phyloP scores from a whole-genome alignment of 2,113 vertebrate genomes.

The Sebastes fasciatus region DNA sequence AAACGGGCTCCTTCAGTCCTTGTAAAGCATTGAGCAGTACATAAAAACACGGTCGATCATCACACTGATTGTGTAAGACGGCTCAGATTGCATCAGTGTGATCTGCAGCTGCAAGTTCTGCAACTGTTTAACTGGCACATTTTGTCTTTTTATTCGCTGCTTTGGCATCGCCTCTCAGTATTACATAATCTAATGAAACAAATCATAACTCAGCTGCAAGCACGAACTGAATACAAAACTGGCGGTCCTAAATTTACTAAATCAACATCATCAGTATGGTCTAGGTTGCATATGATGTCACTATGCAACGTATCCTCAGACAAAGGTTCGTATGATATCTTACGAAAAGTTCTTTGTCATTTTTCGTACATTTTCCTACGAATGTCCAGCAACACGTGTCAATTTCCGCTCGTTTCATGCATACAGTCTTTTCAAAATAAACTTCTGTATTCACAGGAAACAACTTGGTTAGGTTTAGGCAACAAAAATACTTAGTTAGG shows the following conservation, averaged over 20 bases:
- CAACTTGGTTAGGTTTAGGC: no score
- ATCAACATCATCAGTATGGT: neutral
- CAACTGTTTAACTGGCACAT: constrained; percentile 14
- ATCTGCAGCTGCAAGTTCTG: constrained; percentile 34
- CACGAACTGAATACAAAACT: neutral
- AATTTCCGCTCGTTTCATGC: no score
- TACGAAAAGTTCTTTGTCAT: no score
- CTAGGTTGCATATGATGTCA: neutral
- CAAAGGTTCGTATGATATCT: no score
- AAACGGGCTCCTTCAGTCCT: neutral
- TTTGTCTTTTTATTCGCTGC: neutral
- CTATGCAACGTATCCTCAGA: no score
- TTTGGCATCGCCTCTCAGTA: neutral
- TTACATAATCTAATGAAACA: constrained; percentile 18
- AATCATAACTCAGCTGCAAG: neutral
- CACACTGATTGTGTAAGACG: neutral
- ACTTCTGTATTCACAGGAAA: no score
- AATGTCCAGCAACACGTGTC: no score
- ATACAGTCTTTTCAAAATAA: no score
- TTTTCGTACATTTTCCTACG: no score
- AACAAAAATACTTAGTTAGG: no score
- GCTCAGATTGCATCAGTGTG: constrained; percentile 11
- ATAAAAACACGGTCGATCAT: neutral
- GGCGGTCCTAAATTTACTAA: constrained; percentile 8
- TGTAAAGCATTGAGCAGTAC: neutral